phyloP scores from a whole-genome alignment of 2,888 invertebrate genomes.

The Siphlonurus alternatus region DNA sequence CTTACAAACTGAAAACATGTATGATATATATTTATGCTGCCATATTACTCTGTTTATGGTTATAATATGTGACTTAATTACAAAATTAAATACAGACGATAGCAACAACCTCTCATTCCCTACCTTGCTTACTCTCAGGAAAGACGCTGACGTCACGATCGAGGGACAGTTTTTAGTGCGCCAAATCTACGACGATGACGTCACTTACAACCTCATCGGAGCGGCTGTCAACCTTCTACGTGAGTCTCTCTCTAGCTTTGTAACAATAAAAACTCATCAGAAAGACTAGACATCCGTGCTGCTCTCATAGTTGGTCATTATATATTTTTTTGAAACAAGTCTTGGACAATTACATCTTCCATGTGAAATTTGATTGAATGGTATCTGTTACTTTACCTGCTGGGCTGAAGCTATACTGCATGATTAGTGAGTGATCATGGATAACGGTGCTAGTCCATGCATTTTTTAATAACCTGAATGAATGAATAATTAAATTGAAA shows the following conservation, averaged over 20 bases:
- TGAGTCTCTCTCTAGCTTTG: constrained; percentile 41
- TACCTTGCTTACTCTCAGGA: too few species aligned
- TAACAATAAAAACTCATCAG: neutral
- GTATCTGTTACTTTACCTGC: neutral
- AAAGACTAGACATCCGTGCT: neutral
- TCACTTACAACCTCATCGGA: constrained; percentile 82
- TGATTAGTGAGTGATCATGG: too few species aligned
- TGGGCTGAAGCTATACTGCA: too few species aligned
- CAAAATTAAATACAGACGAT: too few species aligned
- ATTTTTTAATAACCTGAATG: too few species aligned
- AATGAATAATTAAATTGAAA: too few species aligned
- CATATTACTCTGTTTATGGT: too few species aligned
- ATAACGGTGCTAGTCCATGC: too few species aligned
- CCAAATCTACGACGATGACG: constrained; percentile 88
- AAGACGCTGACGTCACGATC: constrained; percentile 84
- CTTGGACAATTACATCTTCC: neutral
- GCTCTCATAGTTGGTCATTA: neutral
- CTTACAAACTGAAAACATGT: too few species aligned
- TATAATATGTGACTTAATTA: too few species aligned
- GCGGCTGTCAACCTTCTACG: constrained; percentile 84
- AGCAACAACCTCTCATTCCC: too few species aligned
- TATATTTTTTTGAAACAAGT: neutral
- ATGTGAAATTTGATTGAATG: neutral
- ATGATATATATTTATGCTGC: too few species aligned
- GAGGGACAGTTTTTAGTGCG: constrained; percentile 89